Evolutionary conservation across 1,140 invertebrate genomes (phyloP), one percentile per base, ranked within the genome.

Genomic region (Pseudachorutes palmiensis): DNA sequence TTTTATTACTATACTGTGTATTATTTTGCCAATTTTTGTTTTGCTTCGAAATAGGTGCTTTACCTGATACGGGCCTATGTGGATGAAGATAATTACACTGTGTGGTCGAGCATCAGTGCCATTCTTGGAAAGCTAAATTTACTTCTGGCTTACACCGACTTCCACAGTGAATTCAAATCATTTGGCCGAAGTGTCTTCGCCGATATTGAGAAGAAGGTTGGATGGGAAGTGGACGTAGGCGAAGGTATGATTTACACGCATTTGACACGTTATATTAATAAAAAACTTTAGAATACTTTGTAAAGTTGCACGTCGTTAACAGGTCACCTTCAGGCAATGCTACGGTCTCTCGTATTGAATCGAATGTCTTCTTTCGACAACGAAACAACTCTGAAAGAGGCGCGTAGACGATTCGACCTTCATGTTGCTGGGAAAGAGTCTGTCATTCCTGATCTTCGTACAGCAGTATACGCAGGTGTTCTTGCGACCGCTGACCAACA

Each of bases 51-150:
- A 28, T 48, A 69, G 57, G 87, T 90, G 24, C 75, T 89, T 29
- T 83, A 85, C 74, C 79, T 90, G 3, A 83, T 89, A 64, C 81
- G 87, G 70, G 88, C 91, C 0, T 95, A 89, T 77, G 82, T 83
- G 62, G 83, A 89, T 70, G 93, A 97, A 78, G 87, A 87, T n/a
- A 89, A 94, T 78, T 96, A 90, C 78, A 94, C 91, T 0, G 93
- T 96, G 0, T 97, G 93, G 93, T 88, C 84, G 1, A 89, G 87
- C 14, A 88, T 97, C 68, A 83, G 84, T n/a, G 88, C 87, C 74
- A 88, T 86, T 73, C 76, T 95, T 26, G 82, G 84, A 1, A 91
- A 88, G 76, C 80, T 96, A 19, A 83, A 84, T 22, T 80, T 86
- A 2, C 79, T 96, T 36, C 82, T 88, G 67, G 87, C 88, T 0